Evolutionary conservation across 2,113 vertebrate genomes (phyloP).

Genomic region (Zootoca vivipara): DNA sequence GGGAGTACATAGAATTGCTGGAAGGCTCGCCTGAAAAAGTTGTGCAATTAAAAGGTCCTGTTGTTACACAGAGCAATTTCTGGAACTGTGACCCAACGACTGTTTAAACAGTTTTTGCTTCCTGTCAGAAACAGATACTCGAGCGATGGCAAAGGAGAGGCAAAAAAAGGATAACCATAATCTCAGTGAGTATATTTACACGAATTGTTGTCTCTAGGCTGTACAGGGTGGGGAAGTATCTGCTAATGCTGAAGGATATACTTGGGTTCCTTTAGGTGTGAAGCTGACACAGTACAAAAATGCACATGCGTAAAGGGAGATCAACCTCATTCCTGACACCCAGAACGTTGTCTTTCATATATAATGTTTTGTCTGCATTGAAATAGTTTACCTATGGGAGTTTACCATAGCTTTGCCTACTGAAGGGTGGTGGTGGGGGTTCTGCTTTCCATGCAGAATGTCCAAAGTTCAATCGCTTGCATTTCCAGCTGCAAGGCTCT

Average conservation of each 20-base stretch:
- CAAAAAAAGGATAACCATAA: conserved; percentile 99
- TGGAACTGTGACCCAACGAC: conserved; percentile 33
- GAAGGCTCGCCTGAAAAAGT: conserved; percentile 15
- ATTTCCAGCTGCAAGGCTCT: not conserved
- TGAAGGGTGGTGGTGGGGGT: not conserved
- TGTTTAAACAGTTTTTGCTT: conserved; percentile 67
- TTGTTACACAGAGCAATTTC: conserved; percentile 31
- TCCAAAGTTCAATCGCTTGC: not conserved
- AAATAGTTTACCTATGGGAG: not conserved
- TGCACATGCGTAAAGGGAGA: not conserved
- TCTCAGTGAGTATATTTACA: conserved; percentile 85
- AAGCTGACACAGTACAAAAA: not conserved
- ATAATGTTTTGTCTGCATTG: not conserved
- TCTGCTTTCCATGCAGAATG: not conserved
- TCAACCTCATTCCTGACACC: not conserved
- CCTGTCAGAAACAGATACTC: conserved; percentile 88
- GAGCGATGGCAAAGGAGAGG: conserved; percentile 93
- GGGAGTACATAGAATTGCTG: conserved; percentile 36
- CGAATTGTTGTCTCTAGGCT: not conserved
- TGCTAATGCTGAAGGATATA: not conserved
- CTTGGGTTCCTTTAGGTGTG: not conserved
- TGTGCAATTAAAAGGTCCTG: not conserved
- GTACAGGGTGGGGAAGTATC: not conserved
- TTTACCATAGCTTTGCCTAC: not conserved
- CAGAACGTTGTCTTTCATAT: not conserved